Percentiles rank a stretch among this genome's conserved stretches.
Evolutionary conservation across 2,888 invertebrate genomes (phyloP).

Genomic region (Pachliopta kotzebuea): DNA sequence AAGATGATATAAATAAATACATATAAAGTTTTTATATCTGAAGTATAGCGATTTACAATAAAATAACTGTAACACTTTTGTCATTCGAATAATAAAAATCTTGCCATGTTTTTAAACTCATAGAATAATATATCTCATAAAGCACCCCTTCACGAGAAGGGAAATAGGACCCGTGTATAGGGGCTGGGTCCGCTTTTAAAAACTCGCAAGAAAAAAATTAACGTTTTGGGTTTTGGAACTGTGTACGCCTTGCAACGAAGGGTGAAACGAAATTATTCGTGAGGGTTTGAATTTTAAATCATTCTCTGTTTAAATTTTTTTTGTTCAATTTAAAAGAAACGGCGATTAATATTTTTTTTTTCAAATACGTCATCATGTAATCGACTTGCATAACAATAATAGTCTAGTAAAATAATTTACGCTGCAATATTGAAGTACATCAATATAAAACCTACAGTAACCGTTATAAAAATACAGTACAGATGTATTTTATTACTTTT

Average conservation of each 20-base stretch:
- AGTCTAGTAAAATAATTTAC: not conserved
- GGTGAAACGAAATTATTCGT: conserved; percentile 40
- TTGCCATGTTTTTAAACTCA: not conserved
- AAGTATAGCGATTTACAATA: not conserved
- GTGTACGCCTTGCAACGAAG: conserved; percentile 55
- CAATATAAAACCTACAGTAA: not conserved
- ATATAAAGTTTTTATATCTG: not conserved
- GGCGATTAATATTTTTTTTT: not conserved
- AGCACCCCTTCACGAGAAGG: conserved; percentile 16
- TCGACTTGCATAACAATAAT: too few species aligned
- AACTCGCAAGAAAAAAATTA: conserved; percentile 21
- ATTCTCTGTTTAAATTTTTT: too few species aligned
- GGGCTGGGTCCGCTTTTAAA: conserved; percentile 12
- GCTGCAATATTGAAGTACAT: not conserved
- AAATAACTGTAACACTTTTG: not conserved
- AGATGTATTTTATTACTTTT: not conserved
- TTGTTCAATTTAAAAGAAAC: not conserved
- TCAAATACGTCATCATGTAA: not conserved
- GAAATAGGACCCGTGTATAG: conserved; percentile 19
- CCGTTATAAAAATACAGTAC: not conserved
- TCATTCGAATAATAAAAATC: not conserved
- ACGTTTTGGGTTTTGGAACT: conserved; percentile 3
- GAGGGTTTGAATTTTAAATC: conserved; percentile 1
- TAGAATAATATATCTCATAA: not conserved
- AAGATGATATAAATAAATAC: not conserved